These are phyloP conservation scores for Rhorus exstirpatorius DNA, from an alignment of 2,888 invertebrate genomes.

Conservation along the genomic window DNA sequence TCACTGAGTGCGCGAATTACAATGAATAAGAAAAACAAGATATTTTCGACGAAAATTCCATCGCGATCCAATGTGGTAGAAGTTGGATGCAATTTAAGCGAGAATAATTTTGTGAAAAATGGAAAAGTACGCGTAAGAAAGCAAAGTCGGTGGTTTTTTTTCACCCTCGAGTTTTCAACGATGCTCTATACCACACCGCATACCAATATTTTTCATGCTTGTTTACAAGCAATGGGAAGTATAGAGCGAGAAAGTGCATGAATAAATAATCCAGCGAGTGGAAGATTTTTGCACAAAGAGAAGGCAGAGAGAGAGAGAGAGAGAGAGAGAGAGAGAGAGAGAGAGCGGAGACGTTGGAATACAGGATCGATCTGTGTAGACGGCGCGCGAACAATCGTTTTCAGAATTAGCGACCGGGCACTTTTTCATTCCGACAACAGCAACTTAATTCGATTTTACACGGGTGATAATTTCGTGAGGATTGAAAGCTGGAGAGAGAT, in stretches of 20 bases:
- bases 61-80: too few species aligned
- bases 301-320: neutral
- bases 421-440: conserved; percentile 31
- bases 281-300: too few species aligned
- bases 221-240: conserved; percentile 6
- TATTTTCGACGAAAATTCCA: too few species aligned
- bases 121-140: neutral
- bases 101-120: neutral
- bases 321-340: neutral
- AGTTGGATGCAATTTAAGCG: too few species aligned
- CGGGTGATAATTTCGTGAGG: conserved; percentile 71
- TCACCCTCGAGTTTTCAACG: neutral
- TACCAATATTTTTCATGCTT: neutral
- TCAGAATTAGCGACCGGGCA: conserved; percentile 38
- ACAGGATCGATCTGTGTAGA: conserved; percentile 15
- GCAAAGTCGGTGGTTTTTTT: too few species aligned
- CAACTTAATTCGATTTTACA: conserved; percentile 63
- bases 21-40: too few species aligned
- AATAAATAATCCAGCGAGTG: too few species aligned
- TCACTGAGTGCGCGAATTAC: too few species aligned
- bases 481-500: conserved; percentile 55
- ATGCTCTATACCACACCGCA: neutral
- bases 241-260: neutral
- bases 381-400: conserved; percentile 48
- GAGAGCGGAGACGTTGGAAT: neutral